Evolutionary conservation across 1,140 invertebrate genomes (phyloP), one percentile per base, ranked within the genome.

Genomic region (Notospermus geniculatus): DNA sequence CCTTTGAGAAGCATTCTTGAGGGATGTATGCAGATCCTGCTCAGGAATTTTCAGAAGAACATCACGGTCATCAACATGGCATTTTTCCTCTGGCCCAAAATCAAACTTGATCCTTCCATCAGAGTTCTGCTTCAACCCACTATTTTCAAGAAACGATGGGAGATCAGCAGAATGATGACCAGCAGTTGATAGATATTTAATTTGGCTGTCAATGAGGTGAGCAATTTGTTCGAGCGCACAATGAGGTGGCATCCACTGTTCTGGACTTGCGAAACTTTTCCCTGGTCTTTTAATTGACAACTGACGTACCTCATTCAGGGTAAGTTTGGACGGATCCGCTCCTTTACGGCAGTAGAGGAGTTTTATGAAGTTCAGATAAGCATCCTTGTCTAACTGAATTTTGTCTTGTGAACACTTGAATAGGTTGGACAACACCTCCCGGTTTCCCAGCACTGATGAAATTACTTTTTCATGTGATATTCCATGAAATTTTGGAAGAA

Each of bases 401-500:
- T 4, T 4, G 15, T 19, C 19, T 43, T 63, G 27, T 50, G 57
- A n/a, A 28, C 4, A 4, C 22, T 23, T 63, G 54, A 58, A 36
- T 5, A 19, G 17, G 4, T 15, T 19, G 53, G 25, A 54, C 2
- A 65, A 50, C 15, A 17, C 0, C 1, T 29, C 36, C 28, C 23
- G 25, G n/a, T 59, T 28, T 36, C 53, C 2, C n/a, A 32, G 58
- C 5, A 52, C 53, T 56, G 59, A 17, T 22, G 60, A 30, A 23
- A 55, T 57, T 39, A 27, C 23, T 15, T 17, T 28, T 53, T 22
- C 11, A 54, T 50, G 29, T 36, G 19, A n/a, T 32, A 23, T 32
- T 52, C 29, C 23, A 25, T 39, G 50, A 22, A 64, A 64, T 46
- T 64, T 59, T 1, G 62, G 57, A 17, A 59, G 46, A 27, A 46